Base-by-base conservation (phyloP, 2,797 vertebrate species). In the Cynodonichthys magdalenae region DNA sequence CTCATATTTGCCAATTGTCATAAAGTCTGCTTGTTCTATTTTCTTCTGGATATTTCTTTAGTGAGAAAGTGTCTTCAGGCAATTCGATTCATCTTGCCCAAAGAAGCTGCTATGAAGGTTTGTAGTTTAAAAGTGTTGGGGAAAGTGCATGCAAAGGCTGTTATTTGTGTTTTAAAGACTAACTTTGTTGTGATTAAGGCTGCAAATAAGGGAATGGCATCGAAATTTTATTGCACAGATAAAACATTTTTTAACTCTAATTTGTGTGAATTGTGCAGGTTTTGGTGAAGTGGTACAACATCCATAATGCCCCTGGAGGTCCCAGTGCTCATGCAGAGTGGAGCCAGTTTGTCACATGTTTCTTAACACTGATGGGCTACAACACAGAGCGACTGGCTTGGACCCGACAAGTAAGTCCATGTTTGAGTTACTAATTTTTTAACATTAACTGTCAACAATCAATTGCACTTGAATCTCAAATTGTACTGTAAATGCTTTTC, bases 331-430 rank as follows among this genome's bases (percentile, higher is more conserved):
- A 98, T 65, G 93, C 95, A 0, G 97, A 99, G 79, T 99, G 97
- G 97, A 98, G 93, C 82, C 87, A 96, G 49, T 99, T 98, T 81
- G 94, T 98, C 63, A 98, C 94, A 0, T 98, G 97, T 74, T 94
- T 99, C 48, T 94, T 99, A 95, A 96, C 95, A 8, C 92, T 99
- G 88, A 97, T 99, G 96, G 98, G 97, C 55, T 99, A 99, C 92
- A 98, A 96, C 90, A 99, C 97, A 0, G 96, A 99, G 60, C 95
- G 95, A 5, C 92, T 99, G 53, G 84, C 86, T 0, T 99, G 97
- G 97, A 99, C 95, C 2, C 93, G 92, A 52, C 95, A 95, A 1
- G 97, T 99, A 88, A 96, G 96, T 85, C 48, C 3, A 9, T 50
- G 19, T 28, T 7, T 18, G 18, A 44, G 41, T 17, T 48, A 9